Conservation (phyloP, 2,113 vertebrate genomes). For the Myocastor coypus region DNA sequence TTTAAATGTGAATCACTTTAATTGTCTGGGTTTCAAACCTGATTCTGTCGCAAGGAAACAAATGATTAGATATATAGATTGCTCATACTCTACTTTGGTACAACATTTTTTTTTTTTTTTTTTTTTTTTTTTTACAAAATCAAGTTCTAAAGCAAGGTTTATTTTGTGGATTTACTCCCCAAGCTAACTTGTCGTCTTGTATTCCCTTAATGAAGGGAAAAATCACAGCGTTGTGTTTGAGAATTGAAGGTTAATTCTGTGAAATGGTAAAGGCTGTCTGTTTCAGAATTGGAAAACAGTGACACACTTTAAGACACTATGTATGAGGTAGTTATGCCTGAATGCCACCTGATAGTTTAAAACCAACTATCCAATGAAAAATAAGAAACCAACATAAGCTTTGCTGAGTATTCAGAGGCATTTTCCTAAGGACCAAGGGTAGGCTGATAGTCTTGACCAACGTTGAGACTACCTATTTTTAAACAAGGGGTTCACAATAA, state of each 20-base stretch:
- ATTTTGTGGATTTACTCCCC: neutral
- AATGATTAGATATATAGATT: slow-evolving; percentile 78
- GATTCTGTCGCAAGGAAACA: slow-evolving; percentile 81
- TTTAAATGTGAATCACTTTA: slow-evolving; percentile 89
- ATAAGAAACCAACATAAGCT: neutral
- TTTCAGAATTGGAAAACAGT: neutral
- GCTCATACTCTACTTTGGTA: slow-evolving; percentile 13
- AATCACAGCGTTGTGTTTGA: neutral
- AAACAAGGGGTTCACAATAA: neutral
- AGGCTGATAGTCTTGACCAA: neutral
- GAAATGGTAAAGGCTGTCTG: neutral
- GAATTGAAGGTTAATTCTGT: neutral
- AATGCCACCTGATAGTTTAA: neutral
- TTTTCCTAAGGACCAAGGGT: neutral
- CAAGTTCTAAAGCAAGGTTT: neutral
- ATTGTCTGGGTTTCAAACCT: slow-evolving; percentile 86
- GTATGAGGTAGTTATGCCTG: neutral
- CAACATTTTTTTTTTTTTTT: neutral
- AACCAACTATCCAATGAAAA: neutral
- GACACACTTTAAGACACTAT: neutral
- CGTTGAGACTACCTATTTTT: neutral
- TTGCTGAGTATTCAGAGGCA: neutral
- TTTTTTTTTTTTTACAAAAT: neutral
- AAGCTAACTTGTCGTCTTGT: neutral
- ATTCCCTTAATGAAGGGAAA: neutral